phyloP scores from a whole-genome alignment of 2,113 vertebrate species.

The Tamias sibiricus region DNA sequence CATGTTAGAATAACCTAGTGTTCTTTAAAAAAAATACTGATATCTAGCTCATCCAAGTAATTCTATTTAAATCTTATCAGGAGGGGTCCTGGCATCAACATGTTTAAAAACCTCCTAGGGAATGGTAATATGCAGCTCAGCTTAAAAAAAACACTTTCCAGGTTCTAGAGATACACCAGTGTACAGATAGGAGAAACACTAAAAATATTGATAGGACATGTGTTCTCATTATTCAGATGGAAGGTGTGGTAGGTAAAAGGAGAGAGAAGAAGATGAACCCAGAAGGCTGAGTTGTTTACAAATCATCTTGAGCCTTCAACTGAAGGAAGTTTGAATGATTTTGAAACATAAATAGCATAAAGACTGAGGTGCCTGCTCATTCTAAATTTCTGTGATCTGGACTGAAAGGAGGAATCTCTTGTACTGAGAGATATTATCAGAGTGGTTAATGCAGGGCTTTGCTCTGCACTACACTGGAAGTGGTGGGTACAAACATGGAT shows the following conservation, averaged over 20 bases:
- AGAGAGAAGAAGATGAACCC: neutral
- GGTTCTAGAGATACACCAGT: neutral
- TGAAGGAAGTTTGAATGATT: neutral
- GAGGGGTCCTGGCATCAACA: neutral
- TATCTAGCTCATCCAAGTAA: neutral
- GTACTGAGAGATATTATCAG: neutral
- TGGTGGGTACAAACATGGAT: neutral
- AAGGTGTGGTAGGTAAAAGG: neutral
- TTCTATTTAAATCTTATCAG: slow-evolving; percentile 4
- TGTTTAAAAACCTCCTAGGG: neutral
- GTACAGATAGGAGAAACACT: neutral
- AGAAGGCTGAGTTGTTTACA: neutral
- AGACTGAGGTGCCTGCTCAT: neutral
- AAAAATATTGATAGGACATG: neutral
- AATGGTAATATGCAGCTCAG: neutral
- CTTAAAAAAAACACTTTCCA: neutral
- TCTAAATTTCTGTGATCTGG: neutral
- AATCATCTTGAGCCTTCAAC: neutral
- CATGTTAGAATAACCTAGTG: slow-evolving; percentile 51
- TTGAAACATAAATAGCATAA: neutral
- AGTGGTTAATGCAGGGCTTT: neutral
- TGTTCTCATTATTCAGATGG: neutral
- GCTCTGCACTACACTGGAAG: neutral
- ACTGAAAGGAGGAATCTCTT: neutral
- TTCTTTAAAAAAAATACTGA: slow-evolving; percentile 21